A percentile compares a stretch with the other conserved stretches of the same genome.
Conservation (phyloP, 1,140 invertebrate genomes). For the Drosophila orena region DNA sequence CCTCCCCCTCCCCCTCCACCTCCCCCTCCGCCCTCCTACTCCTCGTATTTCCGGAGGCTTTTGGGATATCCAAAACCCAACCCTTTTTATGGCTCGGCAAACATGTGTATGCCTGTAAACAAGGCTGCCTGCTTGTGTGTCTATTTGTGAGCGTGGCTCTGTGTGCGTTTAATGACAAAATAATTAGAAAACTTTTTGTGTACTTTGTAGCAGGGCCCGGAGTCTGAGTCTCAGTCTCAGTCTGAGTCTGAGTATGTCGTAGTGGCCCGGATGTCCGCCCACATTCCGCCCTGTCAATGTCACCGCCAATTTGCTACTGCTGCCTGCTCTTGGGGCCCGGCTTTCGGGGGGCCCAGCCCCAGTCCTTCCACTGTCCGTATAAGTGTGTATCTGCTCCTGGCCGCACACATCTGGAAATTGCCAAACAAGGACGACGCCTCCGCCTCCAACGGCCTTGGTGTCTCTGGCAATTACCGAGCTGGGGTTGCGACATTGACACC, state of each 20-base stretch:
- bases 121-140: slow-evolving; percentile 46
- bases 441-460: slow-evolving; percentile 40
- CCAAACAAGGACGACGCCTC: slow-evolving; percentile 46
- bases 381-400: slow-evolving; percentile 25
- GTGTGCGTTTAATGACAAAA: slow-evolving; percentile 83
- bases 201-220: slow-evolving; percentile 68
- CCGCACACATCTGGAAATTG: slow-evolving; percentile 65
- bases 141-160: slow-evolving; percentile 20
- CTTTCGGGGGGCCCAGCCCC: background rate
- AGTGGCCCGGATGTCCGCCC: slow-evolving; percentile 21
- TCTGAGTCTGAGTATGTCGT: slow-evolving; percentile 13
- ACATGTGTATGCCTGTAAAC: slow-evolving; percentile 81
- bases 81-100: slow-evolving; percentile 80
- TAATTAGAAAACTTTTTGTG: slow-evolving; percentile 84
- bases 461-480: slow-evolving; percentile 63
- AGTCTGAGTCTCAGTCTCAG: slow-evolving; percentile 21
- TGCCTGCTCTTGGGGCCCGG: slow-evolving; percentile 17
- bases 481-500: slow-evolving; percentile 59
- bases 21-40: too few species aligned
- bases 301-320: slow-evolving; percentile 77
- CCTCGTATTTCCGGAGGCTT: slow-evolving; percentile 40
- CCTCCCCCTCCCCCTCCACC: too few species aligned
- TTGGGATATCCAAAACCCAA: slow-evolving; percentile 77
- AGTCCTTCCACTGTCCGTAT: background rate
- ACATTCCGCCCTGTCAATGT: slow-evolving; percentile 64